Base-by-base conservation (phyloP, 2,113 vertebrate genomes). In the Vidua chalybeata region DNA sequence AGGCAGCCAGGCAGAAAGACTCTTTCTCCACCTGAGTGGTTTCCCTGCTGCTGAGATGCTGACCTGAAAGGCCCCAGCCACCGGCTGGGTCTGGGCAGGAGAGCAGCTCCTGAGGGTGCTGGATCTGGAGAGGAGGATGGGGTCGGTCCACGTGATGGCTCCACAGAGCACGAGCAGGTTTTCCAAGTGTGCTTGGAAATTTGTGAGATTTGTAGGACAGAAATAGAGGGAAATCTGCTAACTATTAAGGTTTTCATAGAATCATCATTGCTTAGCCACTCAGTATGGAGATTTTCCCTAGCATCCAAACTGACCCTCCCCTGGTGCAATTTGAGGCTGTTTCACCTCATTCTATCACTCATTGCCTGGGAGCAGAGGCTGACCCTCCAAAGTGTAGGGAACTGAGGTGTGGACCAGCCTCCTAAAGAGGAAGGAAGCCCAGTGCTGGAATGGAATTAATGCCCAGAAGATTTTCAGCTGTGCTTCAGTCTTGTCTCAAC, bases 131-230 rank as follows among this genome's bases (percentile, higher is more conserved):
- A 58, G 28, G 16, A 52, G 46, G 2, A 39, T 28, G 22, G 5
- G 1, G 5, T 4, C 0, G 0, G 24, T 24, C 2, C 0, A 10
- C 9, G n/a, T 7, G 4, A 20, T 3, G 67, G 62, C 20, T 83
- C 58, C 35, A 2, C 2, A n/a, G 1, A 3, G 19, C 58, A 49
- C 4, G 0, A 22, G 35, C 15, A 30, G 45, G 10, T 48, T 81
- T 69, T 39, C 33, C 56, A 72, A 35, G 13, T 7, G 31, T 35
- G n/a, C 18, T 46, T 5, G 12, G 33, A 46, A 46, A 80, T 37
- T 45, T 10, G 52, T 35, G 24, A 26, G 10, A 69, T 39, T 82
- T 48, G 33, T 30, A 48, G 71, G 41, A 16, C 5, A 68, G 24
- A 64, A 78, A 91, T 1, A 49, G 39, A 76, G 23, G 14, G 16